Evolutionary conservation across 2,888 invertebrate species (phyloP), one percentile per base, ranked within the genome.

Genomic region (Xestia rhomboidea): DNA sequence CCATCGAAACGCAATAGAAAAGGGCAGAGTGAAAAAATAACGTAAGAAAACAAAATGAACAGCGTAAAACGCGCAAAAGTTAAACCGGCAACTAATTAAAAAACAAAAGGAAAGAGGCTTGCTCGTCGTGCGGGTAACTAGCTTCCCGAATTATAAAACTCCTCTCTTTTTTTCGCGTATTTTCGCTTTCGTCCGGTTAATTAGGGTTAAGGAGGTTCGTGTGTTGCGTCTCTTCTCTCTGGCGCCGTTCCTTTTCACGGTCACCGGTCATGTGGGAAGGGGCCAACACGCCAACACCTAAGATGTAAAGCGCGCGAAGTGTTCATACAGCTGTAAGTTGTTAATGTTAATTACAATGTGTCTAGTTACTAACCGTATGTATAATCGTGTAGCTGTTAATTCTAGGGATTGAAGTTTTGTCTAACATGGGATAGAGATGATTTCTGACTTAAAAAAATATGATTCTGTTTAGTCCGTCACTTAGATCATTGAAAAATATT

Each of bases 61-160:
- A 93, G 90, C 90, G 90, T 81, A 90, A 93, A 86, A 93, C 89
- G 92, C 91, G 93, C 91, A 92, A 92, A 95, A 94, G 93, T 95
- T 94, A 93, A 94, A 95, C 92, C 93, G 94, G 93, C 93, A 94
- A 95, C 94, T 95, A 95, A 95, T 95, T 95, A 94, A 95, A 94
- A 94, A 94, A 93, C 94, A 95, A 94, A 95, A 93, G 92, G 80
- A 90, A 91, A 91, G 92, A 92, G 89, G 87, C 90, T 89, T 92
- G 90, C 93, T 93, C 92, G 90, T 91, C 90, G 92, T 92, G 92
- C 91, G 91, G 80, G 90, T 79, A 92, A 92, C 93, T 93, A 94
- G 93, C 93, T 94, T 93, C 92, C 91, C 93, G 93, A 95, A 95
- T 95, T 90, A 87, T 93, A 92, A 92, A 94, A 93, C 91, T 93